Evolutionary conservation across 2,113 vertebrate species (phyloP), one percentile per base, ranked within the genome.

Genomic region (Phocoena phocoena): DNA sequence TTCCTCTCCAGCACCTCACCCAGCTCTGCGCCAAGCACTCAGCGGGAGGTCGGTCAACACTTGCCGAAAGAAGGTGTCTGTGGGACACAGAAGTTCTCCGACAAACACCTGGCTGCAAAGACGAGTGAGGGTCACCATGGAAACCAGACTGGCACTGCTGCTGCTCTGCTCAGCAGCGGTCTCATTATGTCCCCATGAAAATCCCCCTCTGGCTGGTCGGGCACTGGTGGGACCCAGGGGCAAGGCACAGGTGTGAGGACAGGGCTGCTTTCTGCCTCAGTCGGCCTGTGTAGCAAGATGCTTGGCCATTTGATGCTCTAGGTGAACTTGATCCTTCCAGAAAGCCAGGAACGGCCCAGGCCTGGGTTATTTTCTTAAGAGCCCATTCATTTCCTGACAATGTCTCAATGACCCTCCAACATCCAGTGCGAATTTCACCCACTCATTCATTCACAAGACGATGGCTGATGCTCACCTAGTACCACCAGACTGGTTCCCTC

Each of bases 11-110:
- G 68, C 33, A 21, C 31, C 60, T 31, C 3, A 7, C 41, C 65
- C 5, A 2, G 25, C 50, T 41, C 33, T 11, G 38, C 0, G 2
- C 50, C 50, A n/a, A 58, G 62, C 0, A 0, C 50, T 15, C 38
- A n/a, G 71, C 0, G 0, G 86, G 55, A 10, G 9, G 71, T 80
- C 20, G 2, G 73, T 4, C 33, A 41, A 44, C 65, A 58, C 44
- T 31, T 20, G 5, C 87, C 9, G 11, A 26, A 28, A 47, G 67
- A 28, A 47, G 58, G 74, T 3, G 26, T 60, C 8, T 26, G 26
- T 15, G 7, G 17, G 10, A 63, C 62, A 73, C 17, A 47, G 8
- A 21, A 9, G 26, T 85, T 41, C 62, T 77, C 44, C 33, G 17
- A 26, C 67, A 90, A 85, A 58, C 28, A 13, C 55, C 21, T 25